phyloP scores from a whole-genome alignment of 2,113 vertebrate genomes.

The Talpa occidentalis region DNA sequence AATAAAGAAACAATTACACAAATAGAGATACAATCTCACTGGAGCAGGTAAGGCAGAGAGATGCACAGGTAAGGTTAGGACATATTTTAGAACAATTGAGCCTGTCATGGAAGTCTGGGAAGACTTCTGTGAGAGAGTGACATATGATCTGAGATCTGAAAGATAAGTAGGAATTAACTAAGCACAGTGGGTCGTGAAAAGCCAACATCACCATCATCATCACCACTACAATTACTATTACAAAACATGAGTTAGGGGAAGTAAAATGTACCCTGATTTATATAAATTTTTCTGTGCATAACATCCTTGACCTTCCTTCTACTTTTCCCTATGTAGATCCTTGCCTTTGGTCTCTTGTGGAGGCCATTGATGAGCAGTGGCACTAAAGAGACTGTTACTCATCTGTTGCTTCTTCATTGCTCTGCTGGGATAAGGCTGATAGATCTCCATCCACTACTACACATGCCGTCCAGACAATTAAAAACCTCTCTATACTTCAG shows the following conservation, averaged over 20 bases:
- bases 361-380: neutral
- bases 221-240: neutral
- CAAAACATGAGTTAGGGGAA: neutral
- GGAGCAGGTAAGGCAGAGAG: neutral
- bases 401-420: conserved; percentile 39
- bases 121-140: neutral
- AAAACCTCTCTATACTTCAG: conserved; percentile 62
- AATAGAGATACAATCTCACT: neutral
- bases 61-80: neutral
- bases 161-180: neutral
- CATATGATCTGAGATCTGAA: neutral
- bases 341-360: neutral
- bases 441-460: conserved; percentile 48
- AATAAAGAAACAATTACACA: neutral
- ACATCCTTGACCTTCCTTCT: neutral
- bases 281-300: neutral
- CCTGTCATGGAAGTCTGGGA: neutral
- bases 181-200: too few species aligned
- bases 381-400: neutral
- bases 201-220: neutral
- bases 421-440: conserved; percentile 43
- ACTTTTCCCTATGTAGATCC: neutral
- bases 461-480: neutral
- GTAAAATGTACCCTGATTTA: neutral
- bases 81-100: neutral